These are phyloP conservation scores for Nothura maculosa DNA, from an alignment of 2,797 vertebrate species.

Conservation along the genomic window DNA sequence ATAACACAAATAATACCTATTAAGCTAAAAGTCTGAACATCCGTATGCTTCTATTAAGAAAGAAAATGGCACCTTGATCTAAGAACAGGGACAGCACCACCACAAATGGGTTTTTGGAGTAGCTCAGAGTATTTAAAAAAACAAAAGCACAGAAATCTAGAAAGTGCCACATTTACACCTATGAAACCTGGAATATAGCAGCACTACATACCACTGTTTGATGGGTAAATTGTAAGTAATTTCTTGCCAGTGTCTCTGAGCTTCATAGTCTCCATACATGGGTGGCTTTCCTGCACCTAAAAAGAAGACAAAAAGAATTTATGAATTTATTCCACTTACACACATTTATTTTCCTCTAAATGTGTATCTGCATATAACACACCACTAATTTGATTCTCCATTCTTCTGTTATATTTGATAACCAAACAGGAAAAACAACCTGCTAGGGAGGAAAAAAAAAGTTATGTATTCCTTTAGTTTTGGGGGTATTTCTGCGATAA, in stretches of 20 bases:
- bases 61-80: neutral
- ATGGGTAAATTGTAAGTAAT: constrained; percentile 93
- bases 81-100: neutral
- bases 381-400: neutral
- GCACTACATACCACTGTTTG: constrained; percentile 88
- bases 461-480: neutral
- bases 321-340: neutral
- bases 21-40: neutral
- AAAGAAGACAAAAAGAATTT: neutral
- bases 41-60: neutral
- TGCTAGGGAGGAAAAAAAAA: neutral
- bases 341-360: neutral
- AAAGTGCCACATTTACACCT: neutral
- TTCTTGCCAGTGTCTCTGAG: constrained; percentile 99
- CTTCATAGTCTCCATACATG: constrained; percentile 99
- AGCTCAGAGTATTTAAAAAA: neutral
- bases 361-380: neutral
- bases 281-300: constrained; percentile 93
- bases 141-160: neutral
- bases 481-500: constrained; percentile 47
- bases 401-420: neutral
- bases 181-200: neutral
- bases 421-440: neutral
- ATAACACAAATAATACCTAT: neutral
- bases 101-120: neutral